Evolutionary conservation across 2,113 vertebrate species (phyloP).

Genomic region (Falcunculus frontatus): DNA sequence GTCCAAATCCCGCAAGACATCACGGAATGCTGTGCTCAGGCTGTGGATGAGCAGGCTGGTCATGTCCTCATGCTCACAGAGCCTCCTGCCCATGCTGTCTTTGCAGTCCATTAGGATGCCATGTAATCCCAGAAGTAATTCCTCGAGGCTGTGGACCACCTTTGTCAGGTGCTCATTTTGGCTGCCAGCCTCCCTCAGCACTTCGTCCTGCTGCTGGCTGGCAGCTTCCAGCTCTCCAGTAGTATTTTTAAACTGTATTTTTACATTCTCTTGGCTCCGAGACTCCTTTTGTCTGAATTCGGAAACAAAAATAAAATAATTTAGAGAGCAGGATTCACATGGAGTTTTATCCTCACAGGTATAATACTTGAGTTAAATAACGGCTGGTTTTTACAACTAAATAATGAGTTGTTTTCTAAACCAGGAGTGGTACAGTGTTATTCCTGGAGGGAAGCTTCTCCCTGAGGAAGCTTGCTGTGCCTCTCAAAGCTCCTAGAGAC

Average conservation of each 20-base stretch:
- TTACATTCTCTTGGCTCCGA: slow-evolving; percentile 66
- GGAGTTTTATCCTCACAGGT: not conserved
- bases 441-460: not conserved
- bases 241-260: slow-evolving; percentile 71
- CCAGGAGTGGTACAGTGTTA: not conserved
- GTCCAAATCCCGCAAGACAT: slow-evolving; percentile 55
- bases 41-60: slow-evolving; percentile 9
- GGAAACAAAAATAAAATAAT: not conserved
- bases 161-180: slow-evolving; percentile 63
- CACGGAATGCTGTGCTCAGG: slow-evolving; percentile 52
- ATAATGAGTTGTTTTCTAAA: not conserved
- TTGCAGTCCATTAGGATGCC: slow-evolving; percentile 50
- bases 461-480: not conserved
- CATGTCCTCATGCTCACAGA: not conserved
- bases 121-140: slow-evolving; percentile 66
- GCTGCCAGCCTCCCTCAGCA: slow-evolving; percentile 68
- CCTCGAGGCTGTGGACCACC: slow-evolving; percentile 60
- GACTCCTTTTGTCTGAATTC: slow-evolving; percentile 71
- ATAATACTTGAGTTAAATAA: not conserved
- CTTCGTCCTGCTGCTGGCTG: slow-evolving; percentile 59
- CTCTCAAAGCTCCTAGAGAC: not conserved
- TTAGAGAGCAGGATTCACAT: not conserved
- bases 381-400: not conserved
- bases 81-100: slow-evolving; percentile 51
- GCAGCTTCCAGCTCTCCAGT: slow-evolving; percentile 70